A percentile compares a stretch with the other conserved stretches of the same genome.
phyloP scores from a whole-genome alignment of 53 echinoderm and acorn worm genomes.

The Echinometra lucunter region DNA sequence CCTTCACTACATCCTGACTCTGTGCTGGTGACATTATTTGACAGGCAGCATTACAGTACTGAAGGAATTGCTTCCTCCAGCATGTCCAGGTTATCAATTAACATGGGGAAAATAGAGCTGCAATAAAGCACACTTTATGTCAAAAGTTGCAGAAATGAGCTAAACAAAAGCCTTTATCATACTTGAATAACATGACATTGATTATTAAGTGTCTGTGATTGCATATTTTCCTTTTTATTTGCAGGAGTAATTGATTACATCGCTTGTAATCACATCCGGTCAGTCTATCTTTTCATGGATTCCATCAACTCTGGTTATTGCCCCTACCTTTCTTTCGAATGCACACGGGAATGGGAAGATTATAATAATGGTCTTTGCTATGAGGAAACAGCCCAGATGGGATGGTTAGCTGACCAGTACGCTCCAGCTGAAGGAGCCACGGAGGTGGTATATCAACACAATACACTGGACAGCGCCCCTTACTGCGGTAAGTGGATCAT shows the following conservation, averaged over 20 bases:
- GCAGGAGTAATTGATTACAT: conserved; percentile 75
- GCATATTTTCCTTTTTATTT: background rate
- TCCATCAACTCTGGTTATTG: conserved; percentile 77
- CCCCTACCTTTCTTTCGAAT: conserved; percentile 72
- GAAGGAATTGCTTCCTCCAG: too few species aligned
- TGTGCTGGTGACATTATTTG: too few species aligned
- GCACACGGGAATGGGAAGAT: conserved; percentile 44
- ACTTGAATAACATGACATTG: background rate
- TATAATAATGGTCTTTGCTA: conserved; percentile 42
- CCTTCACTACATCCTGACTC: too few species aligned
- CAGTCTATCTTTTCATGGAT: conserved; percentile 75
- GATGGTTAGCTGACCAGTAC: conserved; percentile 25
- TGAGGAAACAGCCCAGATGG: conserved; percentile 17
- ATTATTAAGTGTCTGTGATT: background rate
- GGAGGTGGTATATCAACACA: conserved; percentile 25
- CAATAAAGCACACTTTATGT: too few species aligned
- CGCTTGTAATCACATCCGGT: conserved; percentile 84
- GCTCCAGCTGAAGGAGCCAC: background rate
- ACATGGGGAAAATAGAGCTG: too few species aligned
- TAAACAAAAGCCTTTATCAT: background rate
- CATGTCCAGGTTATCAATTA: too few species aligned
- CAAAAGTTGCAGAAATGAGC: background rate
- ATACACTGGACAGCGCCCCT: conserved; percentile 17
- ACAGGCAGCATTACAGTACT: too few species aligned
- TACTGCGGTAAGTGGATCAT: conserved; percentile 4